These are phyloP conservation scores for Oophaga sylvatica DNA, from an alignment of 2,797 vertebrate genomes.

Conservation along the genomic window DNA sequence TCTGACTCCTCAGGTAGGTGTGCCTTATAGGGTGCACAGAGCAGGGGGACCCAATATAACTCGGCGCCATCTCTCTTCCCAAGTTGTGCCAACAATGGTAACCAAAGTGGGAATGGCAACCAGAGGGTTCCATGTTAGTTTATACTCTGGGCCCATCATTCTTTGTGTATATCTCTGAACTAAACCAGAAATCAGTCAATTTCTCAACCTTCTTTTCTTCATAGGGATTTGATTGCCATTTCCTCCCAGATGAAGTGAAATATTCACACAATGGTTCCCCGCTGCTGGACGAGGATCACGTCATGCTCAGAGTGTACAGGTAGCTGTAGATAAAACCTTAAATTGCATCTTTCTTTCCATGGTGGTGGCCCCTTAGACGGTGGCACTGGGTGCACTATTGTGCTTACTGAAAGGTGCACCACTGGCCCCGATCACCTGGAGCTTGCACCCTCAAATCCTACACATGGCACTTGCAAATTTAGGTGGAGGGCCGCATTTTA, in stretches of 20 bases:
- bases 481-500: too few species aligned
- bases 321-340: constrained; percentile 39
- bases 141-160: too few species aligned
- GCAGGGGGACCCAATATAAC: too few species aligned
- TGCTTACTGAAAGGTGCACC: too few species aligned
- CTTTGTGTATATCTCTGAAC: background rate
- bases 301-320: constrained; percentile 76
- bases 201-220: constrained; percentile 30
- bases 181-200: background rate
- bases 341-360: too few species aligned
- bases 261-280: constrained; percentile 73
- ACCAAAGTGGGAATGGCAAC: background rate
- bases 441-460: too few species aligned
- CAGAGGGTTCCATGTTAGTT: background rate
- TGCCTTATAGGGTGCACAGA: background rate
- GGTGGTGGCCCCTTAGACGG: too few species aligned
- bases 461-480: too few species aligned
- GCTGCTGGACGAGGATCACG: constrained; percentile 72
- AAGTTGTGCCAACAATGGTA: background rate
- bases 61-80: background rate
- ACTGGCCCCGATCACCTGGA: too few species aligned
- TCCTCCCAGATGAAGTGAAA: constrained; percentile 73
- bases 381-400: too few species aligned
- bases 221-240: constrained; percentile 78
- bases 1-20: constrained; percentile 76